These are phyloP conservation scores for Varanus salvator DNA, from an alignment of 2,113 vertebrate species.

Conservation along the genomic window DNA sequence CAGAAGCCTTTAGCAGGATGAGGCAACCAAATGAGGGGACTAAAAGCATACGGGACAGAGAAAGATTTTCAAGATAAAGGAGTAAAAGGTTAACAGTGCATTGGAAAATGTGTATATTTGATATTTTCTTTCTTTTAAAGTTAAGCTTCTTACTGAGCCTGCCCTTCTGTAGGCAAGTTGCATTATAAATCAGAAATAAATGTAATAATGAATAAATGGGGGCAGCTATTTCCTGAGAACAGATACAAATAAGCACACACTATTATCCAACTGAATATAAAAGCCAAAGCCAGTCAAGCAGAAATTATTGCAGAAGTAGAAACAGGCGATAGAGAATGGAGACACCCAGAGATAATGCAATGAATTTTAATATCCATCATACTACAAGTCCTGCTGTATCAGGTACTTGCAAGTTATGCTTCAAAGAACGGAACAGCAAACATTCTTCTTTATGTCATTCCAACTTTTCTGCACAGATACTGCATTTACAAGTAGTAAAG, in stretches of 20 bases:
- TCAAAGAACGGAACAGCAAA: neutral
- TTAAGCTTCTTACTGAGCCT: neutral
- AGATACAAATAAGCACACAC: neutral
- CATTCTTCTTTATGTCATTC: neutral
- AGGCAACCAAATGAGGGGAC: neutral
- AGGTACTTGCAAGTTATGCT: neutral
- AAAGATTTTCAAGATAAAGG: fast-evolving
- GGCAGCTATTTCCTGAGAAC: neutral
- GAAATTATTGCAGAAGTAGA: conserved; percentile 18
- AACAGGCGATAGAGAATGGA: neutral
- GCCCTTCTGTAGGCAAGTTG: neutral
- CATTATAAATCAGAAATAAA: neutral
- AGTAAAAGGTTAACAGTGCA: neutral
- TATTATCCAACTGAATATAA: neutral
- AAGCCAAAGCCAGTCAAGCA: neutral
- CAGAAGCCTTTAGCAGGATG: neutral
- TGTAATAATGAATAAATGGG: neutral
- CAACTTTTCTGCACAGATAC: neutral
- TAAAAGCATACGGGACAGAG: neutral
- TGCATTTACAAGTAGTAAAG: neutral
- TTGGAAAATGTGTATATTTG: neutral
- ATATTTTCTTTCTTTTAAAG: neutral
- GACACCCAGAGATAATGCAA: fast-evolving
- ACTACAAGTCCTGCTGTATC: neutral
- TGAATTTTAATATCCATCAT: neutral